phyloP scores from a whole-genome alignment of 2,797 vertebrate genomes.

The Protonibea diacanthus region DNA sequence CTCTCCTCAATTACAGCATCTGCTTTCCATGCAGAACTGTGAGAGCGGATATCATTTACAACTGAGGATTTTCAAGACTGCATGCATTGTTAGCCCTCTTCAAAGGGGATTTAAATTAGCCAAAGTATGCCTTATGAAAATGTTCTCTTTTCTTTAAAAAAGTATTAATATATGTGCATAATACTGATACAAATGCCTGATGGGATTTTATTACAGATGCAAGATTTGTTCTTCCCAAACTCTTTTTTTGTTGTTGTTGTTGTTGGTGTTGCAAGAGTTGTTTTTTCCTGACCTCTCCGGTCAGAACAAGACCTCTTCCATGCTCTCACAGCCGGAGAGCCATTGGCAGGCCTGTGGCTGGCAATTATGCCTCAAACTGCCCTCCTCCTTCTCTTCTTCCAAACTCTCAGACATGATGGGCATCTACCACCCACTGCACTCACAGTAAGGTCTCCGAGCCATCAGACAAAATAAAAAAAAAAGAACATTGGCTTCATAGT shows the following conservation, averaged over 20 bases:
- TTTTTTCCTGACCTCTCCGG: conserved; percentile 62
- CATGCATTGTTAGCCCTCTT: conserved; percentile 47
- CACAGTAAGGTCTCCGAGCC: conserved; percentile 54
- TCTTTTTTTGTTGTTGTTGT: neutral
- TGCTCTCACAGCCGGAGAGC: conserved; percentile 57
- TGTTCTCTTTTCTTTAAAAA: conserved; percentile 52
- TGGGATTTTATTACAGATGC: conserved; percentile 73
- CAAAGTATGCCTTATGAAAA: conserved; percentile 49
- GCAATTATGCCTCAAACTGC: conserved; percentile 73
- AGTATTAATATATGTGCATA: conserved; percentile 69
- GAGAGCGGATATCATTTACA: conserved; percentile 58
- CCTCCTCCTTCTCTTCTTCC: conserved; percentile 48
- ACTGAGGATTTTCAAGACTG: conserved; percentile 37
- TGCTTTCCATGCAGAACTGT: conserved; percentile 66
- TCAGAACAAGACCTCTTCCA: conserved; percentile 58
- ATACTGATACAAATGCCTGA: conserved; percentile 51
- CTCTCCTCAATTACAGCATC: conserved; percentile 76
- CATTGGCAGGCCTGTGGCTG: conserved; percentile 54
- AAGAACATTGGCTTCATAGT: conserved; percentile 47
- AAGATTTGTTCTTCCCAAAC: conserved; percentile 64
- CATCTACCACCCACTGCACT: conserved; percentile 67
- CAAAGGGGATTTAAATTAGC: conserved; percentile 63
- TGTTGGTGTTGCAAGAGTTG: conserved; percentile 48
- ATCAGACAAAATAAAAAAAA: conserved; percentile 43
- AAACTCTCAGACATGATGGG: conserved; percentile 60